Evolutionary conservation across 37 sponge, comb jelly and placozoan genomes (phyloP), one percentile per base, ranked within the genome.

Genomic region (Agelas oroides): DNA sequence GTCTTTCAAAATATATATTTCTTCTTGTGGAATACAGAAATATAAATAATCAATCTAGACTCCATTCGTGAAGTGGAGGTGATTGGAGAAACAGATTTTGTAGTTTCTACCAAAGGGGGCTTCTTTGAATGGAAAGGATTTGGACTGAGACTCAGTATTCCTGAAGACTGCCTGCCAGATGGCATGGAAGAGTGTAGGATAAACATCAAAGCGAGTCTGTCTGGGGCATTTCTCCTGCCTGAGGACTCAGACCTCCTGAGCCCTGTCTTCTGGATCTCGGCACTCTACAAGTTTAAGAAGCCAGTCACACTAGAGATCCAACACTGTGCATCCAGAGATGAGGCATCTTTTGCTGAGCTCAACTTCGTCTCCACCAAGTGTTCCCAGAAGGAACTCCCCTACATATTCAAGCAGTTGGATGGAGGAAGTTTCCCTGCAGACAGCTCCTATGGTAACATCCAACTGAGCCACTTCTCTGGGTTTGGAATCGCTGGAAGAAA

Each of bases 401-500:
- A 40, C 72, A 31, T 5, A 31, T 68, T 68, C 35, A 68, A 31
- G 35, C 35, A 19, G n/a, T 23, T 71, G 37, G 53, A 71, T 38
- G 72, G 72, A 5, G 40, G 72, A 2, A 2, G 16, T 5, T 71
- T 71, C 25, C 2, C 23, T 23, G 72, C 52, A 19, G 52, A 71
- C 52, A 41, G 41, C 24, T 35, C 17, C 72, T 71, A 71, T 35
- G 72, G 52, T 14, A 46, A 11, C 15, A 71, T 71, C 20, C 25
- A 71, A 46, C 19, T 71, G n/a, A 23, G 41, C 21, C 53, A 46
- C 36, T 71, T 71, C 72, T 36, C 35, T 68, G 35, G 69, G 5
- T 6, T 68, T 68, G 69, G 69, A 33, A 32, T 68, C 20, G 13
- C 69, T 61, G 62, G 27, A 12, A 25, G 27, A 61, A 61, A 61